These are phyloP conservation scores for Rostratula benghalensis DNA, from an alignment of 2,113 vertebrate species.

Conservation along the genomic window DNA sequence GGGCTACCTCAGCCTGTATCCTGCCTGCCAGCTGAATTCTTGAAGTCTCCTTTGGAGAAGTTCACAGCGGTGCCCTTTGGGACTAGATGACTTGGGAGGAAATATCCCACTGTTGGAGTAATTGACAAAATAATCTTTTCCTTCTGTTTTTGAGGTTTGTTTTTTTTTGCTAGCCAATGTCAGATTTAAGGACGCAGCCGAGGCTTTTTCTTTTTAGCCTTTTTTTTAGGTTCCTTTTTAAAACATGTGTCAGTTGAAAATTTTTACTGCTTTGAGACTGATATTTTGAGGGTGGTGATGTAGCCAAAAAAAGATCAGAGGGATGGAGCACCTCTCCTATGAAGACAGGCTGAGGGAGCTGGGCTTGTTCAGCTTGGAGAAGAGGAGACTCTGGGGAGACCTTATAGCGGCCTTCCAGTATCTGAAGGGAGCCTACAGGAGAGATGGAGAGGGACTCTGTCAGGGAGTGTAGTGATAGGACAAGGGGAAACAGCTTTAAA, in stretches of 20 bases:
- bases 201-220: not conserved
- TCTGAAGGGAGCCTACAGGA: no score
- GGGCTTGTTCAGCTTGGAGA: no score
- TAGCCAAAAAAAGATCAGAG: not conserved
- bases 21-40: not conserved
- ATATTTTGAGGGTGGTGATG: not conserved
- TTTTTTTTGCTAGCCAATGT: not conserved
- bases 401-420: no score
- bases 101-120: not conserved
- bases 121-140: not conserved
- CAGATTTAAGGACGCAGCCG: not conserved
- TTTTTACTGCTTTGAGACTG: not conserved
- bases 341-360: no score
- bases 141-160: not conserved
- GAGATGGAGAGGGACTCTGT: no score
- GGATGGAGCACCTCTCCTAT: no score
- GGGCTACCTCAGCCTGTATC: not conserved
- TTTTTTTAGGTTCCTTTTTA: not conserved
- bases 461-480: no score
- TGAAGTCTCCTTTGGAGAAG: not conserved
- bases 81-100: not conserved
- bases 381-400: no score
- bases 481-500: no score
- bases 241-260: not conserved
- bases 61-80: not conserved